Conservation (phyloP, 2,888 invertebrate species). For the Cataglyphis rosenhaueri region DNA sequence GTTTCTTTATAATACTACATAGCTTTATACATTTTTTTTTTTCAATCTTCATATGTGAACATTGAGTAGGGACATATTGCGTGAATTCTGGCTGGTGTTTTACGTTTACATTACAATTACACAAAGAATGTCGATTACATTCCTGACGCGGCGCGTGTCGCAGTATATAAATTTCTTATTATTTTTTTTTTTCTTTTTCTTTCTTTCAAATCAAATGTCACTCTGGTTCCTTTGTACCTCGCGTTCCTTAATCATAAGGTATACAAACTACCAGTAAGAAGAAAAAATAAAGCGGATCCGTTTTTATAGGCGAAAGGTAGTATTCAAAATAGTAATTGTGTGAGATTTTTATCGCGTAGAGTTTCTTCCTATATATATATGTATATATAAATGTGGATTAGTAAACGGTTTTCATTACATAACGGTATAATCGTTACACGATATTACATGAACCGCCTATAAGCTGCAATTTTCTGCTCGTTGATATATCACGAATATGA, state of each 20-base stretch:
- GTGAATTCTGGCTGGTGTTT: conserved; percentile 33
- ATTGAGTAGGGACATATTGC: conserved; percentile 35
- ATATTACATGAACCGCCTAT: conserved; percentile 7
- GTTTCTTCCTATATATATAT: not conserved
- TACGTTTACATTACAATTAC: conserved; percentile 41
- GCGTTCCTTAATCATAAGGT: conserved; percentile 32
- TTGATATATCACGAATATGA: conserved; percentile 7
- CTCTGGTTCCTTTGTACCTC: conserved; percentile 32
- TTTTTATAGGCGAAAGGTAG: conserved; percentile 7
- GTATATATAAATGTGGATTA: conserved; percentile 6
- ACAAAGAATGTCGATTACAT: conserved; percentile 40
- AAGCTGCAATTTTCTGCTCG: conserved; percentile 7
- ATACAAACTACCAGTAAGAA: conserved; percentile 22
- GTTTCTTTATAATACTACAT: conserved; percentile 40
- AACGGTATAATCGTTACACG: conserved; percentile 21
- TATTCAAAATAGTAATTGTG: conserved; percentile 34
- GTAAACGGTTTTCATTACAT: not conserved
- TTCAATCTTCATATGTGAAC: conserved; percentile 37
- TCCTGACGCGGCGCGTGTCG: conserved; percentile 3
- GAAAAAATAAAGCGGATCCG: conserved; percentile 27
- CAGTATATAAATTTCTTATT: conserved; percentile 49
- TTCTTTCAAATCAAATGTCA: conserved; percentile 19
- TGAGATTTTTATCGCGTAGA: conserved; percentile 19
- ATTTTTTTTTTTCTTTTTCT: conserved; percentile 34
- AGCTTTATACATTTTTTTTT: conserved; percentile 46